Evolutionary conservation across 2,888 invertebrate genomes (phyloP), one percentile per base, ranked within the genome.

Genomic region (Lagria hirta): DNA sequence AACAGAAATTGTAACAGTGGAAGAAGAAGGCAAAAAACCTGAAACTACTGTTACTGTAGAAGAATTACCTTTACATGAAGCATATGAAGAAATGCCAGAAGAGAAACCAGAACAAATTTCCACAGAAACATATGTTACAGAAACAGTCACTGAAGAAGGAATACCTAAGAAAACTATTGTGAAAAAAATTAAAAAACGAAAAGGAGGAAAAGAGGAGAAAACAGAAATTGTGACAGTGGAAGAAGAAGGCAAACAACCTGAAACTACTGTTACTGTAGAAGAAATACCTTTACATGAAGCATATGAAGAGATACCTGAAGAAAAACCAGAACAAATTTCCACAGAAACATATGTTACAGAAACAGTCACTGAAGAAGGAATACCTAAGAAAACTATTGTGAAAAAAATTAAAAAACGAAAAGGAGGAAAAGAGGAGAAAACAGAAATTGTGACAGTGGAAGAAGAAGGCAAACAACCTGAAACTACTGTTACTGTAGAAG

Each of bases 211-310:
- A 52, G 64, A 72, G 26, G 73, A 75, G 55, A 64, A 46, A 54
- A 67, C 73, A 0, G 71, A 73, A 66, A 74, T 76, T 24, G 60
- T 69, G 26, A 74, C 74, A 6, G 61, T 73, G 21, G 68, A 70
- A 55, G 65, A 72, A 54, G 73, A 73, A 42, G 71, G 68, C n/a
- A 61, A 67, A 37, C 61, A 71, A 37, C 76, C 76, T 0, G 57
- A 70, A 30, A 68, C 56, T 28, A 64, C 68, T 21, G 61, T 68
- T 14, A 55, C 52, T 1, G 61, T 65, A 3, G 47, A 61, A 50
- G 60, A 62, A 53, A 43, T 53, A 55, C 22, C 20, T 5, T 16
- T 40, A 17, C 21, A 15, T 13, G 42, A 35, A 27, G 18, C 61
- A 13, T 61, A 34, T 20, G 43, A 35, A 11, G 29, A 40, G 35